phyloP scores from a whole-genome alignment of 2,888 invertebrate genomes.

The Tiliacea aurago region DNA sequence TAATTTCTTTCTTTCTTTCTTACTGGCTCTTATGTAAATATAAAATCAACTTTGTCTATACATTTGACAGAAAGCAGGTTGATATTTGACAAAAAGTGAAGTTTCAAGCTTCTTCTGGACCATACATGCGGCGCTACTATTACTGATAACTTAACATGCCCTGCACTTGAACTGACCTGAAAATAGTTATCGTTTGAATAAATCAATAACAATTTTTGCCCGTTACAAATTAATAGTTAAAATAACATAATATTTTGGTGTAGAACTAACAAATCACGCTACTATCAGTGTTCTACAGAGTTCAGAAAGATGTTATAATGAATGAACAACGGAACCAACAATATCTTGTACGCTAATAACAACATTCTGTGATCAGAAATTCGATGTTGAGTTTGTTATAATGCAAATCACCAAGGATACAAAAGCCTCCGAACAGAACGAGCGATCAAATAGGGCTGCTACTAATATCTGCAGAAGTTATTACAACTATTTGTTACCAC shows the following conservation, averaged over 20 bases:
- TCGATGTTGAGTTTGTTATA: constrained; percentile 35
- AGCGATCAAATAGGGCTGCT: constrained; percentile 33
- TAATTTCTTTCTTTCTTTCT: too few relatives aligned
- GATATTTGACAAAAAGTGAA: neutral
- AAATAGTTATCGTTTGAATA: too few relatives aligned
- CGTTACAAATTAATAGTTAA: too few relatives aligned
- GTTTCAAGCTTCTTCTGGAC: neutral
- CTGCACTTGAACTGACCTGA: too few relatives aligned
- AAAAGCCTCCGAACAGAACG: constrained; percentile 32
- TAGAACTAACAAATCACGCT: neutral
- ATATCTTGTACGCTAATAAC: constrained; percentile 12
- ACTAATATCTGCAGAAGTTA: neutral
- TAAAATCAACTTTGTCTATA: too few relatives aligned
- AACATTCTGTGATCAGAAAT: constrained; percentile 36
- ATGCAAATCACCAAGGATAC: constrained; percentile 45
- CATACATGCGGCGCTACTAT: neutral
- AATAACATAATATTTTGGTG: too few relatives aligned
- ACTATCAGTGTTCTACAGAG: neutral
- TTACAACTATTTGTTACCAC: neutral
- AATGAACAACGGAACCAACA: neutral
- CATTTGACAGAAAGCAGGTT: too few relatives aligned
- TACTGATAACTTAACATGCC: neutral
- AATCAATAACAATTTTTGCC: too few relatives aligned
- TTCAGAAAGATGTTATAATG: too few relatives aligned
- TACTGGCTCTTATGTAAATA: too few relatives aligned